phyloP scores from a whole-genome alignment of 2,888 invertebrate species.

The Acanthosepion lycidas region DNA sequence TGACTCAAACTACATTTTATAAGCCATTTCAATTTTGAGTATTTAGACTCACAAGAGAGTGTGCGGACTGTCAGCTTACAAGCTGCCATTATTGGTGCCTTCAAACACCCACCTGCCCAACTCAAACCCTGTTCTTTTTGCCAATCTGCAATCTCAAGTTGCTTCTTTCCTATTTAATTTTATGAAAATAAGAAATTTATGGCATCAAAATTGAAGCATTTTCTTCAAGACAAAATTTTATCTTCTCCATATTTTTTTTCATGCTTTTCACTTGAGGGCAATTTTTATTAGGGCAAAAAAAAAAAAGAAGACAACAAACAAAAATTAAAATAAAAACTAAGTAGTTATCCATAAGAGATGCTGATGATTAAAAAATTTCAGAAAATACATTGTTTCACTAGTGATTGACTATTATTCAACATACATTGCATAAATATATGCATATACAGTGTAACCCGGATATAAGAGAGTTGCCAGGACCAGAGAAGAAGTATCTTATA shows the following conservation, averaged over 20 bases:
- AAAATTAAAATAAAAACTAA: neutral
- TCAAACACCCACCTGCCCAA: neutral
- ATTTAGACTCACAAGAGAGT: neutral
- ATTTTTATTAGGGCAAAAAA: neutral
- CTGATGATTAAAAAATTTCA: no score
- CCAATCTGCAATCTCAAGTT: neutral
- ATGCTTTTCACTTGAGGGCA: neutral
- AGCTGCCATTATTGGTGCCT: neutral
- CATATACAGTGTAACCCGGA: no score
- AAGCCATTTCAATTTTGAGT: constrained; percentile 33
- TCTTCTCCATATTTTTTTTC: neutral
- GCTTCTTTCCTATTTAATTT: neutral
- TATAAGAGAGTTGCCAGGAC: no score
- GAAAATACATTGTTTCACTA: no score
- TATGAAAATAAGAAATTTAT: constrained; percentile 20
- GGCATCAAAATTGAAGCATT: neutral
- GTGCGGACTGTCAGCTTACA: neutral
- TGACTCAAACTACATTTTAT: constrained; percentile 21
- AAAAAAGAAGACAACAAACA: neutral
- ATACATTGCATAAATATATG: no score
- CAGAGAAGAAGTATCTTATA: no score
- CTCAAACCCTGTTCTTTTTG: neutral
- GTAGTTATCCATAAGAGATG: neutral
- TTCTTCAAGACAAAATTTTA: neutral
- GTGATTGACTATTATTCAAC: no score